phyloP scores from a whole-genome alignment of 2,888 invertebrate genomes.

The Pharmacophagus antenor region DNA sequence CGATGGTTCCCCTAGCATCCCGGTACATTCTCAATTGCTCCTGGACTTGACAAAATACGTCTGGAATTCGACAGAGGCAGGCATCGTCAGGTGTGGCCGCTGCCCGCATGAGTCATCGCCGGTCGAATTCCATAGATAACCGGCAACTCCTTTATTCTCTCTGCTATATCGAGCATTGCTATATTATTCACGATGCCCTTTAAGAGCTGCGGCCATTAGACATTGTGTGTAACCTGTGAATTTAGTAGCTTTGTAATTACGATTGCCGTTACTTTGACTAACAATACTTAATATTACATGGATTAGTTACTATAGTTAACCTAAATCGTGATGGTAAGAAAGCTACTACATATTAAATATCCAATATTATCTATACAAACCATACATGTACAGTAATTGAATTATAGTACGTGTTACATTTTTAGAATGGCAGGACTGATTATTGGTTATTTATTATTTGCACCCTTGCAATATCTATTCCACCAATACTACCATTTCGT shows the following conservation, averaged over 20 bases:
- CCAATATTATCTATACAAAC: not conserved
- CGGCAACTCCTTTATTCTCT: conserved; percentile 64
- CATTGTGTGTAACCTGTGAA: conserved; percentile 44
- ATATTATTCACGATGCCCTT: conserved; percentile 67
- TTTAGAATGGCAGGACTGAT: no score
- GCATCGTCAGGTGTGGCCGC: conserved; percentile 74
- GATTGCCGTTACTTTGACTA: conserved; percentile 49
- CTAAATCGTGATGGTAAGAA: not conserved
- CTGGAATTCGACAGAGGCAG: conserved; percentile 66
- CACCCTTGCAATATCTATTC: no score
- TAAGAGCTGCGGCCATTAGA: conserved; percentile 49
- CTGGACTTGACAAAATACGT: conserved; percentile 40
- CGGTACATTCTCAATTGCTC: conserved; percentile 33
- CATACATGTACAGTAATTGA: not conserved
- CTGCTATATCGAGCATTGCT: conserved; percentile 56
- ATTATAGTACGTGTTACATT: no score
- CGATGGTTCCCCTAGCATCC: conserved; percentile 6
- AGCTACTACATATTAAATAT: not conserved
- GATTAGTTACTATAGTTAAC: not conserved
- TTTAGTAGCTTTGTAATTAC: conserved; percentile 48
- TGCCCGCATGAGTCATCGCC: conserved; percentile 64
- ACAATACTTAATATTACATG: not conserved
- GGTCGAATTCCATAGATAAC: conserved; percentile 73
- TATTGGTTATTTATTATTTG: no score
- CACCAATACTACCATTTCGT: no score